Evolutionary conservation across 1,140 invertebrate genomes (phyloP), one percentile per base, ranked within the genome.

Genomic region (Drosophila nasuta): DNA sequence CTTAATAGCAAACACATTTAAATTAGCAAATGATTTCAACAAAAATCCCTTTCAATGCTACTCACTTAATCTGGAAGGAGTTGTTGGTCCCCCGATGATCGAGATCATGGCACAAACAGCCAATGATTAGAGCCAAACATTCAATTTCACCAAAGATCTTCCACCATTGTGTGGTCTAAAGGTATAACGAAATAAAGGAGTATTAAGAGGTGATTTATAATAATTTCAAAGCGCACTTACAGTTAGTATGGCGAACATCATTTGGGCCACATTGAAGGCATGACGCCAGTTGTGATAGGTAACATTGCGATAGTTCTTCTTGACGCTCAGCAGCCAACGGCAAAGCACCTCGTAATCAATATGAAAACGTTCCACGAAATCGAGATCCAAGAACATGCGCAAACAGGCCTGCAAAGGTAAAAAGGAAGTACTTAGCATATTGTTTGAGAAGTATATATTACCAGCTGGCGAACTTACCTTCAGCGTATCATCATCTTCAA

Each of bases 201-300:
- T 30, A 72, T 41, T 15, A 49, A 28, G 43, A 35, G 48, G 11
- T 38, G 35, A 0, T 38, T 7, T 10, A 33, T 33, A 8, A n/a
- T 4, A 3, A 5, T 13, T 8, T 6, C 6, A 1, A 7, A 3
- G 8, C 25, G n/a, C 0, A 94, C 95, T 95, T 91, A 97, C 97
- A 58, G 96, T 97, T 49, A 98, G 93, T 91, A 98, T 98, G 45
- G 97, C 95, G 93, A 98, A 98, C 98, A 98, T 98, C 95, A 98
- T 98, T 93, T 98, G 97, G 3, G 97, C 97, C 41, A 98, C 97
- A 92, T 98, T 98, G 93, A 99, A 98, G 38, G 97, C 98, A 92
- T 98, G 97, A 90, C 98, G 95, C 98, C 98, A 99, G 93, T 99
- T 99, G 93, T 99, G 98, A 91, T 99, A 99, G 7, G 97, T 98